Percentiles rank a stretch among this genome's conserved stretches.
Conservation (phyloP, 2,113 vertebrate genomes). For the Petroica traversi region DNA sequence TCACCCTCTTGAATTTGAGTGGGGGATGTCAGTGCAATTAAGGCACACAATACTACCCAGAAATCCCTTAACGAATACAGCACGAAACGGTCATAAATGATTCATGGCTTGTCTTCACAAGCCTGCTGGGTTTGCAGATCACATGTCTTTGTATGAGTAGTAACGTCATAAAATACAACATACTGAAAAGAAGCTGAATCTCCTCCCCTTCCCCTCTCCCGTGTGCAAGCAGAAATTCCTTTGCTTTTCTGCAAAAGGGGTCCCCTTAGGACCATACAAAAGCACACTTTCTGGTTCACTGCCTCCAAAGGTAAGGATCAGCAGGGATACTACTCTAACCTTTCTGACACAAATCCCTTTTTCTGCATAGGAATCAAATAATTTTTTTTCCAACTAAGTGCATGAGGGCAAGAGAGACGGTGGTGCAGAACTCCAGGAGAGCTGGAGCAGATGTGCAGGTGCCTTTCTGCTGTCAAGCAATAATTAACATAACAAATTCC, state of each 20-base stretch:
- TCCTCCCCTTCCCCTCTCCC: background rate
- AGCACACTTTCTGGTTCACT: constrained; percentile 12
- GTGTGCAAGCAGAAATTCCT: background rate
- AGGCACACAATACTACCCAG: constrained; percentile 23
- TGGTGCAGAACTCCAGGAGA: background rate
- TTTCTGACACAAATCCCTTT: constrained; percentile 18
- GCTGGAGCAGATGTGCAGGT: background rate
- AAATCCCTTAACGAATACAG: constrained; percentile 51
- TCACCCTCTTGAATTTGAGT: background rate
- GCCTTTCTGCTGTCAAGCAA: background rate
- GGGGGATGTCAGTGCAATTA: constrained; percentile 43
- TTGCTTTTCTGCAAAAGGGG: background rate
- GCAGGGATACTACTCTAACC: background rate
- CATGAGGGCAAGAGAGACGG: background rate
- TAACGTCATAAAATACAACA: background rate
- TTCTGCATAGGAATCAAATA: background rate
- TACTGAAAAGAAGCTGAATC: background rate
- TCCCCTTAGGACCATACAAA: background rate
- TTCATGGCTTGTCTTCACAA: constrained; percentile 30
- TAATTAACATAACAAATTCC: constrained; percentile 27
- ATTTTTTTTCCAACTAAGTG: constrained; percentile 12
- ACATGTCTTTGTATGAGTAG: background rate
- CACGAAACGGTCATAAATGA: constrained; percentile 58
- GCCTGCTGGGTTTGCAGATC: background rate
- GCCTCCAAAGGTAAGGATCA: background rate